Evolutionary conservation across 2,888 invertebrate genomes (phyloP).

Genomic region (Boloria selene): DNA sequence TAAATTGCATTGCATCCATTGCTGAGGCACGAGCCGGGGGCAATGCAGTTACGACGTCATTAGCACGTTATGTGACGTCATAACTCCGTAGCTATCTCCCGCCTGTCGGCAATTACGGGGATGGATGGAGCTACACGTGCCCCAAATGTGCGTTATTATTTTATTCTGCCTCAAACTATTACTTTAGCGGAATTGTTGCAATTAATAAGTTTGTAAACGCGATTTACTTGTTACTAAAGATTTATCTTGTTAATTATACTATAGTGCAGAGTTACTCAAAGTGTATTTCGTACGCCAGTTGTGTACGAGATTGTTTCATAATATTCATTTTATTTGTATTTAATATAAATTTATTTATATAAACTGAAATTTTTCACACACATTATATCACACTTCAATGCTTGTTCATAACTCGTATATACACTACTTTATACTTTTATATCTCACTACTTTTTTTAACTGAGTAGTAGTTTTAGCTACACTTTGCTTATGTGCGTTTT

Average conservation of each 20-base stretch:
- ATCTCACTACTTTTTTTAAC: too few relatives aligned
- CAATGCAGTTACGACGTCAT: conserved; percentile 80
- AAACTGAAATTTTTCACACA: too few relatives aligned
- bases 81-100: conserved; percentile 75
- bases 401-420: too few relatives aligned
- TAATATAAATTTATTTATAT: too few relatives aligned
- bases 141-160: conserved; percentile 56
- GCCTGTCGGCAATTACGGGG: conserved; percentile 75
- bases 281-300: too few relatives aligned
- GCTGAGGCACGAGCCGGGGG: conserved; percentile 54
- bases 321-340: too few relatives aligned
- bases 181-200: conserved; percentile 21
- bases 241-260: neutral
- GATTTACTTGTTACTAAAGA: neutral
- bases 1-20: conserved; percentile 64
- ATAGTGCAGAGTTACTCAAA: neutral
- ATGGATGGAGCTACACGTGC: conserved; percentile 68
- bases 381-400: too few relatives aligned
- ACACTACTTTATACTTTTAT: too few relatives aligned
- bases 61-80: conserved; percentile 78
- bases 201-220: conserved; percentile 15
- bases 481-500: too few relatives aligned
- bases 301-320: too few relatives aligned
- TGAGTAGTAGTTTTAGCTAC: too few relatives aligned
- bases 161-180: conserved; percentile 28